Conservation (phyloP, 2,888 invertebrate genomes). For the Leptothorax acervorum region DNA sequence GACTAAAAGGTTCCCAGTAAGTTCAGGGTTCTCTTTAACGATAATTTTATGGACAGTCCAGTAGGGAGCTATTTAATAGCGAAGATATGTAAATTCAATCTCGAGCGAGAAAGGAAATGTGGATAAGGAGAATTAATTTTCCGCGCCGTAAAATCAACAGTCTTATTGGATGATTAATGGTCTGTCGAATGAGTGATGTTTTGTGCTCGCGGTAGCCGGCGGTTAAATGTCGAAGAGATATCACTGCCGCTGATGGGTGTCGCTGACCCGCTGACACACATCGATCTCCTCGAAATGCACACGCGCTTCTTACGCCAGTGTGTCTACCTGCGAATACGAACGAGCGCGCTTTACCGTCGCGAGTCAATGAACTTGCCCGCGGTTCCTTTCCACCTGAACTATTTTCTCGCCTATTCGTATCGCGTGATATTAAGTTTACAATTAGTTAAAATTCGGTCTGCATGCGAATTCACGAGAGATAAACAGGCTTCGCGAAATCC, state of each 20-base stretch:
- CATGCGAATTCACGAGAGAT: neutral
- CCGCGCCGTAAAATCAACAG: neutral
- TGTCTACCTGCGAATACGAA: slow-evolving; percentile 56
- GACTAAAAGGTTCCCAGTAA: neutral
- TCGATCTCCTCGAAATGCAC: slow-evolving; percentile 68
- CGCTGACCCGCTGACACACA: slow-evolving; percentile 78
- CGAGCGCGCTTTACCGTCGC: slow-evolving; percentile 5
- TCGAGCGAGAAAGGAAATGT: slow-evolving; percentile 1
- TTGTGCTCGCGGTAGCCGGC: slow-evolving; percentile 57
- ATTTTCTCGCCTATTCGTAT: neutral
- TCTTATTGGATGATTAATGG: slow-evolving; percentile 38
- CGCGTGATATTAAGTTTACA: neutral
- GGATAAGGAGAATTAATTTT: neutral
- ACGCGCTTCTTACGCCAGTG: slow-evolving; percentile 65
- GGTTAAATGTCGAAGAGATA: slow-evolving; percentile 66
- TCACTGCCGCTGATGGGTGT: slow-evolving; percentile 71
- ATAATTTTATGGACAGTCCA: neutral
- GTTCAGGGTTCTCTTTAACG: neutral
- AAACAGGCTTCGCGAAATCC: neutral
- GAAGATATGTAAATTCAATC: neutral
- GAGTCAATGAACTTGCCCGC: slow-evolving; percentile 39
- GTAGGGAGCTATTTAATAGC: neutral
- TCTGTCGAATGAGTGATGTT: slow-evolving; percentile 23
- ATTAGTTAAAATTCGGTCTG: neutral
- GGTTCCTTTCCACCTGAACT: slow-evolving; percentile 1